Percentiles rank a stretch among this genome's conserved stretches.
These are phyloP conservation scores for Lycophotia porphyrea DNA, from an alignment of 2,888 invertebrate genomes.

Conservation along the genomic window DNA sequence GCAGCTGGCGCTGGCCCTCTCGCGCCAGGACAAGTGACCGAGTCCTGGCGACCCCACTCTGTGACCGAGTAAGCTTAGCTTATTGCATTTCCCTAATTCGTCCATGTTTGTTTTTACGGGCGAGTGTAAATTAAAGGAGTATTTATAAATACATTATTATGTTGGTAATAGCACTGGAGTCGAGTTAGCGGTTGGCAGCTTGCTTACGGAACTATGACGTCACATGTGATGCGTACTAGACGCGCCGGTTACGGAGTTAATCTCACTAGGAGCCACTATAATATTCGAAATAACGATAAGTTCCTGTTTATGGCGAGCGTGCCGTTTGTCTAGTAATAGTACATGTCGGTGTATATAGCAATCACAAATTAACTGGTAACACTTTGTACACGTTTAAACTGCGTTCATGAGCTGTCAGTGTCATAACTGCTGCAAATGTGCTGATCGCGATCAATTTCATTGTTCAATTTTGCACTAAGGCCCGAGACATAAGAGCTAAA, in stretches of 20 bases:
- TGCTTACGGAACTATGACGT: constrained; percentile 7
- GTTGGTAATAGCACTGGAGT: constrained; percentile 31
- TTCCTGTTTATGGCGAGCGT: constrained; percentile 19
- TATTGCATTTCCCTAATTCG: constrained; percentile 57
- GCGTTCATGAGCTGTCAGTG: neutral
- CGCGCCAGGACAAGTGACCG: constrained; percentile 89
- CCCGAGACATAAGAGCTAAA: neutral
- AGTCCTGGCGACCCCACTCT: too few relatives aligned
- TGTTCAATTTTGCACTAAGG: neutral
- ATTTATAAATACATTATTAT: constrained; percentile 47
- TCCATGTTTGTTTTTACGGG: constrained; percentile 46
- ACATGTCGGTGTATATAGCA: neutral
- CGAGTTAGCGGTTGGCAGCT: constrained; percentile 23
- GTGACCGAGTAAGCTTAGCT: neutral
- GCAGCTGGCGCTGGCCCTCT: constrained; percentile 93
- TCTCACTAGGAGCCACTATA: constrained; percentile 22
- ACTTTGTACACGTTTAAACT: neutral
- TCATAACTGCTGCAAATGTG: neutral
- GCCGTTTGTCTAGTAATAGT: constrained; percentile 1
- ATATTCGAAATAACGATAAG: constrained; percentile 6
- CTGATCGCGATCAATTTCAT: neutral
- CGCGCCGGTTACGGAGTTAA: constrained; percentile 6
- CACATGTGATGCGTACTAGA: neutral
- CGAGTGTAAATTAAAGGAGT: constrained; percentile 47
- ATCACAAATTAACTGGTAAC: neutral